Percentiles rank a stretch among this genome's conserved stretches.
Conservation (phyloP, 2,888 invertebrate species). For the Andrena trimmerana region DNA sequence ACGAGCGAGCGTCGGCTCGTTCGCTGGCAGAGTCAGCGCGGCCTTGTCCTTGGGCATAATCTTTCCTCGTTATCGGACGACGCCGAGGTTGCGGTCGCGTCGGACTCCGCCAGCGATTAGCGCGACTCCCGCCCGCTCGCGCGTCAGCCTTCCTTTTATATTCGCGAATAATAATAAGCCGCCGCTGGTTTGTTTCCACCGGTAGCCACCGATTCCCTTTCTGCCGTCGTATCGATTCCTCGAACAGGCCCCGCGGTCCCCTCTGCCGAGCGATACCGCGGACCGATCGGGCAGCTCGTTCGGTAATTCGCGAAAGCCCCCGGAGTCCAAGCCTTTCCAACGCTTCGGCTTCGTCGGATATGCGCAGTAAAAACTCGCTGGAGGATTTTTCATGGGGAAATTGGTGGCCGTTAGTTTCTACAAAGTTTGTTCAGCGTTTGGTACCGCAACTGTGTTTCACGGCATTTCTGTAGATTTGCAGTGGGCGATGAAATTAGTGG, state of each 20-base stretch:
- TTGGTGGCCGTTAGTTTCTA: too few relatives aligned
- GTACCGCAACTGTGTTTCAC: too few relatives aligned
- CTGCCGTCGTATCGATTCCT: not conserved
- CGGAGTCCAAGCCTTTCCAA: too few relatives aligned
- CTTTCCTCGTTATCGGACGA: constrained; percentile 84
- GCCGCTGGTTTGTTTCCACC: constrained; percentile 16
- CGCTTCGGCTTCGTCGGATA: too few relatives aligned
- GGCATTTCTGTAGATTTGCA: too few relatives aligned
- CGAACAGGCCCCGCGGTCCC: not conserved
- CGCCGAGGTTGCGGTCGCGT: constrained; percentile 78
- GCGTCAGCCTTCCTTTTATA: constrained; percentile 70
- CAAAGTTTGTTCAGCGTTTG: too few relatives aligned
- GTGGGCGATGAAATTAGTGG: too few relatives aligned
- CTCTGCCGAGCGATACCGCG: not conserved
- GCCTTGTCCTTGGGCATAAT: constrained; percentile 85
- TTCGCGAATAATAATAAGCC: constrained; percentile 64
- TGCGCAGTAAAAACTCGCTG: too few relatives aligned
- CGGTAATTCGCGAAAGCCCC: not conserved
- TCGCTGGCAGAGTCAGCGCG: constrained; percentile 59
- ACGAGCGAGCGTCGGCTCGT: constrained; percentile 31
- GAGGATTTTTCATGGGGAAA: too few relatives aligned
- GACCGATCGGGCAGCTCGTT: not conserved
- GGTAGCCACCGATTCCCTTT: not conserved
- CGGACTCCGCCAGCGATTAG: constrained; percentile 68
- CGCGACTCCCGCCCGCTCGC: constrained; percentile 59